Evolutionary conservation across 1,140 invertebrate genomes (phyloP), one percentile per base, ranked within the genome.

Genomic region (Drosophila melanica): DNA sequence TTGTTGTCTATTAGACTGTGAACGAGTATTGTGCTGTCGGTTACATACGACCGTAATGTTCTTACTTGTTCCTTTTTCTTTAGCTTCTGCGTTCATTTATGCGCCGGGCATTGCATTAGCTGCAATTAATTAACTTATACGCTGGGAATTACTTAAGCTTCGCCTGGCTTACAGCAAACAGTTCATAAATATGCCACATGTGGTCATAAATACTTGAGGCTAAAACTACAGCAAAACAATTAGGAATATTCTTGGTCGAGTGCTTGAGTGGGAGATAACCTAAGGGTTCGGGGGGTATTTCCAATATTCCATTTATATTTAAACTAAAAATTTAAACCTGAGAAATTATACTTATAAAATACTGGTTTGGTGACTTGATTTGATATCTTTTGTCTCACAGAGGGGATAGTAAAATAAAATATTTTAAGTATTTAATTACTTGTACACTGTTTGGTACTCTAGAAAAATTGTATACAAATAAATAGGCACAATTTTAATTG

Each of bases 101-200:
- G 63, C 45, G 27, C 30, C 20, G 75, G 66, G 59, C 70, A 86
- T 64, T 78, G 65, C 82, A 87, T 87, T 87, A 87, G 84, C 82
- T 77, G 66, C 84, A 84, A 87, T 87, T 87, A 87, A 84, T 87
- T 87, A 87, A 80, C 73, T 87, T 90, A 75, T 75, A 48, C 73
- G 37, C 84, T 69, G 79, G 69, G 68, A 75, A 81, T 82, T 82
- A 66, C 75, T 75, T 85, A 77, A 70, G 76, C 72, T 55, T 23
- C 71, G 53, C 65, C 47, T 50, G 57, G 75, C 81, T 81, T 59
- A 81, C 68, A 82, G 77, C 89, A 79, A 87, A 89, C 82, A 89
- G 82, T 74, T 87, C 84, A 87, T 87, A 85, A 81, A 78, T 72
- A 68, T 76, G 41, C 75, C 76, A 75, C 71, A 72, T 71, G 75